Evolutionary conservation across 2,113 vertebrate species (phyloP).

Genomic region (Poecilia latipinna): DNA sequence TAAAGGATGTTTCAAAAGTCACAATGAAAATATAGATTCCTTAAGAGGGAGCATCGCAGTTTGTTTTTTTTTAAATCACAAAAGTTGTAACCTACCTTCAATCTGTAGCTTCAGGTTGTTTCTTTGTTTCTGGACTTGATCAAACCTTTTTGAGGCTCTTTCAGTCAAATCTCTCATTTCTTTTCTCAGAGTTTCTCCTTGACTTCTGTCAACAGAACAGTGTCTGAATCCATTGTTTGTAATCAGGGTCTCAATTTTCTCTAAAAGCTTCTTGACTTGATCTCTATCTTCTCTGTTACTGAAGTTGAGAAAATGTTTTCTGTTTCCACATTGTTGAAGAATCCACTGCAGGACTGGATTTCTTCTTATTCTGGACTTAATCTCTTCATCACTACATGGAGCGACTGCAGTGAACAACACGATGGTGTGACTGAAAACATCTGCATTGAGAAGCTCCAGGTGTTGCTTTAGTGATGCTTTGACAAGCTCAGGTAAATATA

Average conservation of each 20-base stretch:
- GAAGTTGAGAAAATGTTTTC: neutral
- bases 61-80: too few species aligned
- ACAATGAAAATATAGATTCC: too few species aligned
- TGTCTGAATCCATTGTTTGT: rapidly evolving
- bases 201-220: neutral
- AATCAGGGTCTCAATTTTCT: neutral
- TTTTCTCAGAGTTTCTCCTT: too few species aligned
- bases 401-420: neutral
- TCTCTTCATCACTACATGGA: neutral
- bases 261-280: neutral
- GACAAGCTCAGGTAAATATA: rapidly evolving
- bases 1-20: too few species aligned
- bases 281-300: neutral
- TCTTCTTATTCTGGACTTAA: neutral
- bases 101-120: too few species aligned
- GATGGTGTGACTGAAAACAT: slow-evolving; percentile 3
- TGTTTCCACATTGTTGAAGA: slow-evolving; percentile 21
- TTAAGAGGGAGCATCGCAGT: too few species aligned
- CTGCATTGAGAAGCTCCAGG: neutral
- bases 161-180: too few species aligned
- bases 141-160: neutral
- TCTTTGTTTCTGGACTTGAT: neutral
- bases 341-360: slow-evolving; percentile 9
- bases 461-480: neutral
- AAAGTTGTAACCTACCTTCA: too few species aligned